Evolutionary conservation across 2,888 invertebrate species (phyloP).

Genomic region (Andrena praecox): DNA sequence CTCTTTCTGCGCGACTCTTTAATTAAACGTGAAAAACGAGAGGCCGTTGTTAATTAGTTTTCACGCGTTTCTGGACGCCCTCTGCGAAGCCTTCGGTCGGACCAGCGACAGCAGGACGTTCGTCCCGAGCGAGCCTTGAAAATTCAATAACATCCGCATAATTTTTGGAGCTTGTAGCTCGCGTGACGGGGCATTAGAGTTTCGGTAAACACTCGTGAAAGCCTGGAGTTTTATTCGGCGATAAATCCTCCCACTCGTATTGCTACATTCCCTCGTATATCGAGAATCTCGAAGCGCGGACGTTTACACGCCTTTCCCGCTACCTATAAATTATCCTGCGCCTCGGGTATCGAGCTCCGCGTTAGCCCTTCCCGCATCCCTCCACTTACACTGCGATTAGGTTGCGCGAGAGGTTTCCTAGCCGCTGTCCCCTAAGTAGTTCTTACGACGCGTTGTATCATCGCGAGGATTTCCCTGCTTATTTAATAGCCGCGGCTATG

Average conservation of each 20-base stretch:
- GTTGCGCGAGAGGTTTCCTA: background rate
- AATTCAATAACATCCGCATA: background rate
- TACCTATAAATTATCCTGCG: constrained; percentile 16
- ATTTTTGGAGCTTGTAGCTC: background rate
- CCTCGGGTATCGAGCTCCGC: background rate
- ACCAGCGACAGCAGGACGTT: background rate
- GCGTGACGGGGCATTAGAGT: background rate
- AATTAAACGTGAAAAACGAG: constrained; percentile 12
- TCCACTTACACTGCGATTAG: constrained; percentile 15
- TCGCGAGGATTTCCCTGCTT: background rate
- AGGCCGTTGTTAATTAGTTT: constrained; percentile 25
- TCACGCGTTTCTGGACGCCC: background rate
- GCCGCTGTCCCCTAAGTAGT: background rate
- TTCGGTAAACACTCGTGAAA: background rate
- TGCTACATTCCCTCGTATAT: background rate
- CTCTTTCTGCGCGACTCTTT: constrained; percentile 1
- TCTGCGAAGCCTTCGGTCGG: background rate
- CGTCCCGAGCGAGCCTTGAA: background rate
- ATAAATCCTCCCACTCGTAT: constrained; percentile 29
- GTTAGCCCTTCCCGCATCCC: background rate
- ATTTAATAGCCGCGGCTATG: constrained; percentile 16
- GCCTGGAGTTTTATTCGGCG: background rate
- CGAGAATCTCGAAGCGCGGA: background rate
- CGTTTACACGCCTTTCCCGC: background rate
- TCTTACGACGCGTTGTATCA: background rate